Percentiles rank a stretch among this genome's conserved stretches.
phyloP scores from a whole-genome alignment of 92 coral and sea anemone species.

The Palythoa grandiflora region DNA sequence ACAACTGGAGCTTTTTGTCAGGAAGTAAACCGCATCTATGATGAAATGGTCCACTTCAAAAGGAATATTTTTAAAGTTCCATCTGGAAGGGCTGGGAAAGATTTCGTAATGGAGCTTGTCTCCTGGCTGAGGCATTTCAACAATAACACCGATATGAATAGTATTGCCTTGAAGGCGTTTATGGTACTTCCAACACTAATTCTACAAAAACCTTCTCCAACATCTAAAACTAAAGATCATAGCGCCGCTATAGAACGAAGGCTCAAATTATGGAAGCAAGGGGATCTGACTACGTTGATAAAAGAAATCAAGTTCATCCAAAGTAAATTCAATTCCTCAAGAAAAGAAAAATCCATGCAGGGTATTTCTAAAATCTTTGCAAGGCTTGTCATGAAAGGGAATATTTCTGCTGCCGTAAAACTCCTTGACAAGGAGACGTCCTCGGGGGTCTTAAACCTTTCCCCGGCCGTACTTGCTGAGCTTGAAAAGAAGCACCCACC shows the following conservation, averaged over 20 bases:
- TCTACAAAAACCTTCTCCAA: constrained; percentile 46
- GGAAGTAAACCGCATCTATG: no score
- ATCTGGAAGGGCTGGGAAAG: constrained; percentile 60
- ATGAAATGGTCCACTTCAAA: no score
- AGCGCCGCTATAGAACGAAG: constrained; percentile 67
- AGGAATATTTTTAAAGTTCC: no score
- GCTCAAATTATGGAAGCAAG: constrained; percentile 62
- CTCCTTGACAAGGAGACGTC: background rate
- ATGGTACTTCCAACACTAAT: constrained; percentile 64
- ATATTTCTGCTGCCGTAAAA: constrained; percentile 25
- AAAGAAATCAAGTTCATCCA: constrained; percentile 34
- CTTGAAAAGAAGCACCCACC: background rate
- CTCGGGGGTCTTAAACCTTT: background rate
- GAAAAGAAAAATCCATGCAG: constrained; percentile 15
- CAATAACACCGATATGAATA: constrained; percentile 56
- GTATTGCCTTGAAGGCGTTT: constrained; percentile 66
- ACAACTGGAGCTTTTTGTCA: no score
- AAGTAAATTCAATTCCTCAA: constrained; percentile 36
- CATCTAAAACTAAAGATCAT: constrained; percentile 67
- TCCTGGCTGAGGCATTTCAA: constrained; percentile 66
- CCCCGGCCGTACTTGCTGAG: background rate
- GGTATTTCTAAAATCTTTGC: constrained; percentile 42
- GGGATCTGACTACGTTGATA: constrained; percentile 51
- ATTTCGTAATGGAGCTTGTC: constrained; percentile 58
- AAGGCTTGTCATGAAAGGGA: constrained; percentile 56